These are phyloP conservation scores for Stichopus horrens DNA, from an alignment of 53 echinoderm and acorn worm genomes.

Conservation along the genomic window DNA sequence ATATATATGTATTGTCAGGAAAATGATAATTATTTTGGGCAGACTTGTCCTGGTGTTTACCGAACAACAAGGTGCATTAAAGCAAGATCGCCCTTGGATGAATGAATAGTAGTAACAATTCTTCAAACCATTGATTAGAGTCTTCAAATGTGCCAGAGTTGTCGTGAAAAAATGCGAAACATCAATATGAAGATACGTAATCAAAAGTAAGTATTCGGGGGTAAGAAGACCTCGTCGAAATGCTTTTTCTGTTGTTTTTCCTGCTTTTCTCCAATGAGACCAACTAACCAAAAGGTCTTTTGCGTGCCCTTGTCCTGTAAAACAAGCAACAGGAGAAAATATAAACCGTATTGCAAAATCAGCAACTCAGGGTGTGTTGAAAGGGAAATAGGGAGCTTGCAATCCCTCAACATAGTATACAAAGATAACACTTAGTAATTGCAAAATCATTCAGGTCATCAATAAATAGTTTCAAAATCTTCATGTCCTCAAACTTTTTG, in stretches of 20 bases:
- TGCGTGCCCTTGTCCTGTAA: conserved; percentile 51
- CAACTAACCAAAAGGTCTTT: conserved; percentile 46
- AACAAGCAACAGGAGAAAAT: no score
- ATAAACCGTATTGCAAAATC: no score
- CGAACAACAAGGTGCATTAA: background rate
- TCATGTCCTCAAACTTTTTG: no score
- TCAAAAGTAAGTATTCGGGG: conserved; percentile 30
- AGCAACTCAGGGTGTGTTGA: no score
- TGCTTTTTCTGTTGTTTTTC: conserved; percentile 41
- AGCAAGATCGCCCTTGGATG: background rate
- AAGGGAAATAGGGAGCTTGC: no score
- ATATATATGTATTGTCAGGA: no score
- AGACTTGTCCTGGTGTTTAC: background rate
- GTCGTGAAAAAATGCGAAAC: background rate
- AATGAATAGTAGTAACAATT: background rate
- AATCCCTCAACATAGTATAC: no score
- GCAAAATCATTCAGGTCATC: no score
- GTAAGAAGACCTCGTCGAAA: conserved; percentile 14
- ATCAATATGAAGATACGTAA: background rate
- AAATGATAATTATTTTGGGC: no score
- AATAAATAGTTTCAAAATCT: no score
- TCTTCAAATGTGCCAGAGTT: background rate
- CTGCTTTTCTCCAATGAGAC: conserved; percentile 25
- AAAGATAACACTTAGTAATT: no score
- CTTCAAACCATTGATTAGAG: no score